Base-by-base conservation (phyloP, 2,888 invertebrate species). In the Dynastes maya region DNA sequence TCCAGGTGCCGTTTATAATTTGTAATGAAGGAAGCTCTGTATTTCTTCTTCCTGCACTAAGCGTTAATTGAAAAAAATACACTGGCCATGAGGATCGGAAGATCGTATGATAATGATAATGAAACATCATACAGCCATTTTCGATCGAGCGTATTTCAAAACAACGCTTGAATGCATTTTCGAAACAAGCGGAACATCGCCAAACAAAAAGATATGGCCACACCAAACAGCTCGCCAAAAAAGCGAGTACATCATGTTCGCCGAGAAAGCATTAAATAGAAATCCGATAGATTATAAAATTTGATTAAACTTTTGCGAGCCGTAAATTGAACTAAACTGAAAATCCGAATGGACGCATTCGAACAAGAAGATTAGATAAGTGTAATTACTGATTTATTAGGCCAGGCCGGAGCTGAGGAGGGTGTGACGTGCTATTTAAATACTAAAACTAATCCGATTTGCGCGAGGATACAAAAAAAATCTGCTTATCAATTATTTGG, bases 361-460 rank as follows among this genome's bases (percentile, higher is more conserved):
- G 85, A 87, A 87, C 86, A 86, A 86, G 86, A 86, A 87, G 87
- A 87, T 87, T 87, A 87, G 87, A 87, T 87, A 87, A 86, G 85
- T 86, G 82, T 87, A 87, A 87, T 87, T 87, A 87, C 87, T 87
- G 87, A 87, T 87, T 87, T 87, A 87, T 87, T 86, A 85, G 85
- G 83, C 84, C 84, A 81, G 83, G 83, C 84, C 67, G 68, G 80
- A 79, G 77, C 81, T 82, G 83, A 83, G 82, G 82, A 83, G 84
- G 84, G 84, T 84, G 83, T 83, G 84, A 83, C 83, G 81, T 82
- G 80, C 82, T 82, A 82, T 84, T 83, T 83, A 83, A 83, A 83
- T 82, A 82, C 82, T 80, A 81, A 82, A 82, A 82, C 82, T 83
- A 84, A 84, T 83, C 84, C 81, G 84, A 84, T 84, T 84, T 81